Percentiles rank a stretch among this genome's conserved stretches.
These are phyloP conservation scores for Meliscaeva auricollis DNA, from an alignment of 2,888 invertebrate genomes.

Conservation along the genomic window DNA sequence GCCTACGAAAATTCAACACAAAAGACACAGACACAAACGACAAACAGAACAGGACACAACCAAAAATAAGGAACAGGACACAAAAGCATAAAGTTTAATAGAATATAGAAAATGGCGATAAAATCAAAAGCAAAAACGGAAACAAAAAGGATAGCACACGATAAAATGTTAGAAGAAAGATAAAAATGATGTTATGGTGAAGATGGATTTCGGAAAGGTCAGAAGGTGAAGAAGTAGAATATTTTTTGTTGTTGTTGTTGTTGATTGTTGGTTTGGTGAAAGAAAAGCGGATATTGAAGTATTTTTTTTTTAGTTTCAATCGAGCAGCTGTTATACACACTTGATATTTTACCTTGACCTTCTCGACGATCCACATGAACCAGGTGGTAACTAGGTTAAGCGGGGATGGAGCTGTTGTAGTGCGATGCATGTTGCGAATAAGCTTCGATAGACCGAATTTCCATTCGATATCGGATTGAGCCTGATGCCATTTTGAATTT, in stretches of 20 bases:
- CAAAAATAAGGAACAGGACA: constrained; percentile 58
- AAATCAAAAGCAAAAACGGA: constrained; percentile 31
- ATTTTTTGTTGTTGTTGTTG: constrained; percentile 28
- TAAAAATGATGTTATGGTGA: constrained; percentile 27
- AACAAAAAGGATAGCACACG: constrained; percentile 54
- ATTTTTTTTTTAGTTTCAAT: constrained; percentile 63
- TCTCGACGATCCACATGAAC: constrained; percentile 93
- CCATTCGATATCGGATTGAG: constrained; percentile 99
- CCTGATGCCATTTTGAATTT: constrained; percentile 86
- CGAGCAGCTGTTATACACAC: constrained; percentile 79
- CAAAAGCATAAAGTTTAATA: constrained; percentile 56
- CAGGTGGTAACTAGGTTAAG: constrained; percentile 98
- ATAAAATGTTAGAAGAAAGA: constrained; percentile 41
- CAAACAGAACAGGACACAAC: constrained; percentile 58
- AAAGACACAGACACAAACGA: constrained; percentile 69
- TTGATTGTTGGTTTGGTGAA: constrained; percentile 10
- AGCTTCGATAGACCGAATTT: constrained; percentile 99
- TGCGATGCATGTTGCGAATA: constrained; percentile 99
- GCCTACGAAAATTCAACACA: constrained; percentile 83
- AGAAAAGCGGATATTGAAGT: constrained; percentile 52
- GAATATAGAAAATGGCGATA: neutral
- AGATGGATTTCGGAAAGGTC: constrained; percentile 70
- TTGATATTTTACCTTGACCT: constrained; percentile 88
- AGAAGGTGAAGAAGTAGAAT: constrained; percentile 69
- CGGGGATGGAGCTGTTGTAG: constrained; percentile 98